Evolutionary conservation across 2,113 vertebrate species (phyloP), one percentile per base, ranked within the genome.

Genomic region (Paratilapia polleni): DNA sequence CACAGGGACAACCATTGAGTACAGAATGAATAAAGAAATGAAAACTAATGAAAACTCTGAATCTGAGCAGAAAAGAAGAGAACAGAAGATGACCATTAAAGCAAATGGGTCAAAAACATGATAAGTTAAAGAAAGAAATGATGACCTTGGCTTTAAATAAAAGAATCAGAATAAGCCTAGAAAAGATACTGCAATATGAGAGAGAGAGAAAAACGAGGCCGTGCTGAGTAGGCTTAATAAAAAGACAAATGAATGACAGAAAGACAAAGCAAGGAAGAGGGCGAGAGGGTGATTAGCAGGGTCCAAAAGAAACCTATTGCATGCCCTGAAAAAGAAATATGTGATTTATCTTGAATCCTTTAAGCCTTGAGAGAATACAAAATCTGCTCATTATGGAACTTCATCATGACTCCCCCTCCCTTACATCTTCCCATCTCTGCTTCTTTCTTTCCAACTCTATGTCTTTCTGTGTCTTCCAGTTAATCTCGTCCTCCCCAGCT

Each of bases 401-500:
- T 86, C 80, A 91, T 70, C 22, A 68, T 63, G 41, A 70, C 19
- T 12, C 56, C 41, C 38, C 56, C 78, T 77, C 52, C 49, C 83
- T 36, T 82, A 68, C 73, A 54, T 61, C 83, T 56, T 54, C 26
- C 74, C 81, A 75, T 81, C 61, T 83, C 49, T n/a, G 77, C 49
- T 57, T 20, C 81, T 79, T 78, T 91, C 77, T 80, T 83, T 59
- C 79, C 52, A 38, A 77, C 80, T 85, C 80, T 66, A 43, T 73
- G 80, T 82, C 14, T 89, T 88, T 87, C 84, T 82, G 70, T 77
- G 66, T 79, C 80, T 90, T 77, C 41, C 76, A 66, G 91, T 92
- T 94, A 93, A 94, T 93, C 91, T 92, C 89, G 52, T 77, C n/a
- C 36, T 81, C 84, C 85, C 86, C 92, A 89, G 91, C 86, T 68